Percentiles rank a stretch among this genome's conserved stretches.
These are phyloP conservation scores for Drosophila anomalata DNA, from an alignment of 2,888 invertebrate genomes.

Conservation along the genomic window DNA sequence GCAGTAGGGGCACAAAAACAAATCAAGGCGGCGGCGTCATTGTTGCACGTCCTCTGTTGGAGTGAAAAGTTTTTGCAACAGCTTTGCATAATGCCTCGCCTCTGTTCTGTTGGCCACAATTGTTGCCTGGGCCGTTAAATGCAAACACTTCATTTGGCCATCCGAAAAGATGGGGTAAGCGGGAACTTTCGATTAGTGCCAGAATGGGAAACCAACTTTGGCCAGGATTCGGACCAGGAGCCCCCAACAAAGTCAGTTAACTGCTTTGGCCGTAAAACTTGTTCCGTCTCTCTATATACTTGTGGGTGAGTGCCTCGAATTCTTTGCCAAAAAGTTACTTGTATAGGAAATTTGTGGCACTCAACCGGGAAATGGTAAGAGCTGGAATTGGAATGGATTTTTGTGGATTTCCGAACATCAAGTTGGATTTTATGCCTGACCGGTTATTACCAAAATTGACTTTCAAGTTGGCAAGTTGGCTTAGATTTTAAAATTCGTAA, in stretches of 20 bases:
- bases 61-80: constrained; percentile 44
- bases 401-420: constrained; percentile 18
- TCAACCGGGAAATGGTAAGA: constrained; percentile 24
- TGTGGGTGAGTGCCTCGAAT: background rate
- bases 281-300: background rate
- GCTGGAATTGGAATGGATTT: constrained; percentile 16
- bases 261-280: constrained; percentile 35
- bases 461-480: background rate
- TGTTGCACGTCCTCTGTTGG: constrained; percentile 39
- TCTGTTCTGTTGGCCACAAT: constrained; percentile 13
- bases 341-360: constrained; percentile 11
- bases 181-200: constrained; percentile 45
- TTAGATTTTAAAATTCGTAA: too few relatives aligned
- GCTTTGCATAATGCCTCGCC: constrained; percentile 39
- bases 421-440: constrained; percentile 19
- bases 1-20: constrained; percentile 13
- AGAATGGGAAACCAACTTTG: constrained; percentile 31
- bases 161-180: constrained; percentile 9
- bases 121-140: constrained; percentile 32
- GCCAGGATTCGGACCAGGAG: constrained; percentile 32
- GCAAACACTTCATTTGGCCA: constrained; percentile 51
- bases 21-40: constrained; percentile 30
- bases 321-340: constrained; percentile 6
- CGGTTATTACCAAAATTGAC: background rate
- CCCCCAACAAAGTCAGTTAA: constrained; percentile 38